These are phyloP conservation scores for Pomatorhinus ruficollis DNA, from an alignment of 2,113 vertebrate species.

Conservation along the genomic window DNA sequence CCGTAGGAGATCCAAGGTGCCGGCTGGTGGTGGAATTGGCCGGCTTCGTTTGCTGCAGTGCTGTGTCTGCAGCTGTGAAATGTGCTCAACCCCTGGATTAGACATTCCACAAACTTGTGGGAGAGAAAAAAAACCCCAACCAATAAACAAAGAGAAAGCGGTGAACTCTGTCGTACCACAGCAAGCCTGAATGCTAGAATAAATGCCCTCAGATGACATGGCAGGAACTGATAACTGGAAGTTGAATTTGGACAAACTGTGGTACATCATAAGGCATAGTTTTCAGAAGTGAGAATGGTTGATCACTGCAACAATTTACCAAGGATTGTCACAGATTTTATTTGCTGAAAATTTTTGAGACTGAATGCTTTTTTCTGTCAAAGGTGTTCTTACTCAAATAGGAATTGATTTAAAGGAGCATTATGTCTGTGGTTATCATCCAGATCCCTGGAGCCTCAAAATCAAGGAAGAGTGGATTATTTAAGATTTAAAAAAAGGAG, in stretches of 20 bases:
- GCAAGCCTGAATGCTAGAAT: neutral
- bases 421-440: neutral
- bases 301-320: neutral
- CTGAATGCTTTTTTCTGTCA: neutral
- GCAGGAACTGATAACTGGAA: neutral
- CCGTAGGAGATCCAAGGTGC: rapidly evolving
- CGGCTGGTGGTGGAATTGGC: neutral
- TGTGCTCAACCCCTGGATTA: rapidly evolving
- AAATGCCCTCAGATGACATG: neutral
- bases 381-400: neutral
- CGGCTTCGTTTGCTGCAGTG: neutral
- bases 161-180: neutral
- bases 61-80: rapidly evolving
- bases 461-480: neutral
- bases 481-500: neutral
- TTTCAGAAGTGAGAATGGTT: neutral
- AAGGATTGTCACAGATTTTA: neutral
- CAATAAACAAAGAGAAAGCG: neutral
- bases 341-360: neutral
- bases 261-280: neutral
- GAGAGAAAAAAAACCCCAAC: neutral
- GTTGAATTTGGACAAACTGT: neutral
- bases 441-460: neutral
- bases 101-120: neutral
- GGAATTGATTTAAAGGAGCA: neutral